Percentiles rank a stretch among this genome's conserved stretches.
These are phyloP conservation scores for Lampropteryx suffumata DNA, from an alignment of 2,888 invertebrate genomes.

Conservation along the genomic window DNA sequence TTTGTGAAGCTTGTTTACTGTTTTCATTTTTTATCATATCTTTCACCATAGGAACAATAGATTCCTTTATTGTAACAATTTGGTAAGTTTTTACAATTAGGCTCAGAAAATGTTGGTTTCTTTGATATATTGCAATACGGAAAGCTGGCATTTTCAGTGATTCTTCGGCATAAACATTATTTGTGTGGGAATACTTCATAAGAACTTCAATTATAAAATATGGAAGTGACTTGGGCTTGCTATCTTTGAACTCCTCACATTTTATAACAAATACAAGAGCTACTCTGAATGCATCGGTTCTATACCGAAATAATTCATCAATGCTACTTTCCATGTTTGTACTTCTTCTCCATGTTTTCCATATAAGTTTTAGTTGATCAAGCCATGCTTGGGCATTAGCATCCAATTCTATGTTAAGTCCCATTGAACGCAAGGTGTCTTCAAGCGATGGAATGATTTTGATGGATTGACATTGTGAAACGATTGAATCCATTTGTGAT, in stretches of 20 bases:
- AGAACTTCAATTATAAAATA: conserved; percentile 85
- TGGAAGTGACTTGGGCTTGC: conserved; percentile 84
- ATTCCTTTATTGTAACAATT: conserved; percentile 82
- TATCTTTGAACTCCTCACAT: conserved; percentile 84
- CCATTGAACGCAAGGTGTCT: conserved; percentile 61
- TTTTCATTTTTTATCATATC: conserved; percentile 74
- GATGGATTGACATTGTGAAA: conserved; percentile 64
- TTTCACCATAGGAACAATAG: conserved; percentile 84
- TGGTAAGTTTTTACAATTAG: conserved; percentile 85
- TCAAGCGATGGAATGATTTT: conserved; percentile 76
- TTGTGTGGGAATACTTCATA: conserved; percentile 71
- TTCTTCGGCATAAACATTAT: conserved; percentile 64
- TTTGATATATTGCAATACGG: conserved; percentile 86
- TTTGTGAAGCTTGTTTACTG: conserved; percentile 90
- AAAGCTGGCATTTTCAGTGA: conserved; percentile 88
- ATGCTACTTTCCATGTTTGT: conserved; percentile 74
- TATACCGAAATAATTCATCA: conserved; percentile 70
- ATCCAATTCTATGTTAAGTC: conserved; percentile 72
- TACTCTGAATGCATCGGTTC: conserved; percentile 83
- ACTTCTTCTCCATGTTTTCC: conserved; percentile 83
- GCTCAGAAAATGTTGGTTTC: conserved; percentile 84
- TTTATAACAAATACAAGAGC: conserved; percentile 83
- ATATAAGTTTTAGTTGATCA: conserved; percentile 64
- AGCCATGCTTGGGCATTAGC: conserved; percentile 63
- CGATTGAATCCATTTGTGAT: conserved; percentile 58